Evolutionary conservation across 1,140 invertebrate species (phyloP).

Genomic region (Drosophila sucinea): DNA sequence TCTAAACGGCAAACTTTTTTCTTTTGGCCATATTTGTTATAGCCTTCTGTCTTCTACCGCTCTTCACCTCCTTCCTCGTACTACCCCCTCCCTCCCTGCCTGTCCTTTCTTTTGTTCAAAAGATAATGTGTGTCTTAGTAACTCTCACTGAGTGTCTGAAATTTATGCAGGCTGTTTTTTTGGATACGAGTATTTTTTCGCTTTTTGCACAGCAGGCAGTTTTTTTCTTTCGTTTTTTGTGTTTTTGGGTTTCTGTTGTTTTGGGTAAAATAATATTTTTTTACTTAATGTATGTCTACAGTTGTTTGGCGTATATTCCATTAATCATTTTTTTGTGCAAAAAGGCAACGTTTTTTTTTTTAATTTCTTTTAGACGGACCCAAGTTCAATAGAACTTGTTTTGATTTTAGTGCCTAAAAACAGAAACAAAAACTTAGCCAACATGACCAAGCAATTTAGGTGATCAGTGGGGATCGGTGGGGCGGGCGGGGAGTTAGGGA

Average conservation of each 20-base stretch:
- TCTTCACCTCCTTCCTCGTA: neutral
- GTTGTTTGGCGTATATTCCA: slow-evolving; percentile 16
- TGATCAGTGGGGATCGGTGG: neutral
- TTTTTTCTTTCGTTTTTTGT: slow-evolving; percentile 31
- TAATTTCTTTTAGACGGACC: slow-evolving; percentile 18
- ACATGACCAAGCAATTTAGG: slow-evolving; percentile 50
- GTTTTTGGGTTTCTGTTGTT: slow-evolving; percentile 39
- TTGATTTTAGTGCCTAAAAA: slow-evolving; percentile 67
- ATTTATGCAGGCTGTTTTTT: slow-evolving; percentile 17
- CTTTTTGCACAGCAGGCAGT: slow-evolving; percentile 25
- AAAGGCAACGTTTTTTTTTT: slow-evolving; percentile 2
- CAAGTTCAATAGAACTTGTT: slow-evolving; percentile 80
- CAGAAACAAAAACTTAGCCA: slow-evolving; percentile 34
- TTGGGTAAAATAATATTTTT: slow-evolving; percentile 59
- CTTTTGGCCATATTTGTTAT: slow-evolving; percentile 6
- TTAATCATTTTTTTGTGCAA: slow-evolving; percentile 20
- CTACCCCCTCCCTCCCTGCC: neutral
- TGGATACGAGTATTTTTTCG: slow-evolving; percentile 22
- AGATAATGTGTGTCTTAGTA: slow-evolving; percentile 10
- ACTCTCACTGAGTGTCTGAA: slow-evolving; percentile 15
- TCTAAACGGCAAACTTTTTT: slow-evolving; percentile 1
- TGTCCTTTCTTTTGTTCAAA: slow-evolving; percentile 1
- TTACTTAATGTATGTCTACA: slow-evolving; percentile 12
- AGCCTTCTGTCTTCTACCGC: neutral
- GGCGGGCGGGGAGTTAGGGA: neutral